These are phyloP conservation scores for Phylloscopus collybita DNA, from an alignment of 2,797 vertebrate species.

Conservation along the genomic window DNA sequence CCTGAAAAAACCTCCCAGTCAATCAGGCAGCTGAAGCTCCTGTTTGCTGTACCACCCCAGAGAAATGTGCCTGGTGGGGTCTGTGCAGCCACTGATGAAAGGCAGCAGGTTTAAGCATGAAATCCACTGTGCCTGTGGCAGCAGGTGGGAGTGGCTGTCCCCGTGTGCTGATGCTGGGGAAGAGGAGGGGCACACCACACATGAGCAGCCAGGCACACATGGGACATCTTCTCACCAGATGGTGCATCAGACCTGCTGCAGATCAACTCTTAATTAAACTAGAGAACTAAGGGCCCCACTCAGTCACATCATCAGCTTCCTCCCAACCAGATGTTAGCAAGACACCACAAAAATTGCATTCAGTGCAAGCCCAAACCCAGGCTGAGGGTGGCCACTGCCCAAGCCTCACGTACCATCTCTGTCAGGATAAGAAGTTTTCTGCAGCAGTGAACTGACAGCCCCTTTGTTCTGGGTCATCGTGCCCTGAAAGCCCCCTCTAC, in stretches of 20 bases:
- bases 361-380: background rate
- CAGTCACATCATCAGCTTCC: slow-evolving; percentile 16
- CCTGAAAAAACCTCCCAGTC: background rate
- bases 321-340: slow-evolving; percentile 17
- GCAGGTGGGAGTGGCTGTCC: background rate
- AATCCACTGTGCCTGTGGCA: background rate
- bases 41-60: background rate
- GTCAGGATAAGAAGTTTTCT: background rate
- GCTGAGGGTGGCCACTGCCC: slow-evolving; percentile 27
- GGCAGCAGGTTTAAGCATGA: background rate
- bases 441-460: background rate
- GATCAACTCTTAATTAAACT: slow-evolving; percentile 40
- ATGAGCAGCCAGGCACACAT: background rate
- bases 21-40: background rate
- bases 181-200: background rate
- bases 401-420: background rate
- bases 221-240: slow-evolving; percentile 53
- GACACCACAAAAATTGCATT: slow-evolving; percentile 22
- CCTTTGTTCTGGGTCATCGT: background rate
- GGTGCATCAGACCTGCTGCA: slow-evolving; percentile 18
- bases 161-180: rapidly evolving
- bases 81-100: background rate
- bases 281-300: background rate
- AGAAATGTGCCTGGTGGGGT: background rate
- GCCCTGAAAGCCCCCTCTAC: background rate